Evolutionary conservation across 2,113 vertebrate genomes (phyloP).

Genomic region (Oncorhynchus kisutch): DNA sequence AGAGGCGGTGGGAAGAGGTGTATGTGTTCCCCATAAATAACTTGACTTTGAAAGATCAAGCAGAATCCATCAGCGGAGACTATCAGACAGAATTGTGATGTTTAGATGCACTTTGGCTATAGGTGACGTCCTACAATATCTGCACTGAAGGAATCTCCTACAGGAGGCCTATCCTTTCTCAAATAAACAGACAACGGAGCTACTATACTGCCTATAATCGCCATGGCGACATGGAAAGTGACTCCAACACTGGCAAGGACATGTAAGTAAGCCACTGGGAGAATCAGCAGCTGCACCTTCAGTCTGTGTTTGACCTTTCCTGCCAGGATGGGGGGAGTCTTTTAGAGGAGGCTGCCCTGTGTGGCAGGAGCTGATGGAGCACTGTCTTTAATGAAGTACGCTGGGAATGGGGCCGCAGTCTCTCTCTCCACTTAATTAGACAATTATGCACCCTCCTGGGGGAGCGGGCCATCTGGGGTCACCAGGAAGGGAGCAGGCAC

Average conservation of each 20-base stretch:
- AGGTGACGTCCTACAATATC: neutral
- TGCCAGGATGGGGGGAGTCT: conserved; percentile 49
- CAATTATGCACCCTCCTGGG: conserved; percentile 60
- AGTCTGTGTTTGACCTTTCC: conserved; percentile 61
- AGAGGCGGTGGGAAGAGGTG: conserved; percentile 8
- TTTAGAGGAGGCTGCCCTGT: conserved; percentile 23
- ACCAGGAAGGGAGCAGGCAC: conserved; percentile 37
- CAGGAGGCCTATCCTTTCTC: neutral
- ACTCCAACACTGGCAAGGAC: conserved; percentile 4
- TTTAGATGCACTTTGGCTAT: conserved; percentile 10
- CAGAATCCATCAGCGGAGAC: conserved; percentile 5
- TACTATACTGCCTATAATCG: neutral
- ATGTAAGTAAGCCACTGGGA: neutral
- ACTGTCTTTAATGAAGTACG: conserved; percentile 65
- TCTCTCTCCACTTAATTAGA: conserved; percentile 67
- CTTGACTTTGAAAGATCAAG: conserved; percentile 60
- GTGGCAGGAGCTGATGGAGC: conserved; percentile 56
- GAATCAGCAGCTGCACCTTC: conserved; percentile 18
- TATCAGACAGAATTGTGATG: no score
- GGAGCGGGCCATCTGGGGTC: conserved; percentile 58
- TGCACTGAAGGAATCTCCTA: no score
- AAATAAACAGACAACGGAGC: neutral
- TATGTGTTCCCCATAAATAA: conserved; percentile 57
- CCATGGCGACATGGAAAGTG: neutral
- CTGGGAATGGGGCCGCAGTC: conserved; percentile 48